These are phyloP conservation scores for Muscicapa adusta DNA, from an alignment of 2,113 vertebrate genomes.

Conservation along the genomic window DNA sequence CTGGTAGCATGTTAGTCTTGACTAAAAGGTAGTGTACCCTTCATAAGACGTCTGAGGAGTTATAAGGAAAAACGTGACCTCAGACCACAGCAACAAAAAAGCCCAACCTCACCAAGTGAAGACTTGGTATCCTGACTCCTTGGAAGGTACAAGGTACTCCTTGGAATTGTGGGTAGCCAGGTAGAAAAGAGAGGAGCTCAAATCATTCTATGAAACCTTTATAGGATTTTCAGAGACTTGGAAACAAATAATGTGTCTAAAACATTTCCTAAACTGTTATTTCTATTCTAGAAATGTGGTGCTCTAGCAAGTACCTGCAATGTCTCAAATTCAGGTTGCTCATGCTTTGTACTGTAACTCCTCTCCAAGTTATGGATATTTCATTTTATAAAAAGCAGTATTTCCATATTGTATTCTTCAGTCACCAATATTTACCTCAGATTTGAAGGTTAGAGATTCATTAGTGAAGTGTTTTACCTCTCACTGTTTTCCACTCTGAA, in stretches of 20 bases:
- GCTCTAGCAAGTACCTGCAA: background rate
- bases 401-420: background rate
- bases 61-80: background rate
- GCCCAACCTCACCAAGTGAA: background rate
- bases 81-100: background rate
- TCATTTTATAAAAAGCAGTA: background rate
- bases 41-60: background rate
- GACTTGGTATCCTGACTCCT: background rate
- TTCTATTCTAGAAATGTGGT: background rate
- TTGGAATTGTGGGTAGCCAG: background rate
- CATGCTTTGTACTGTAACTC: background rate
- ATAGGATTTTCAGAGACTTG: background rate
- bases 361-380: background rate
- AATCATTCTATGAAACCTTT: rapidly evolving
- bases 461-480: background rate
- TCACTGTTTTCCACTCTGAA: background rate
- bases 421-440: background rate
- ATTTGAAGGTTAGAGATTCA: background rate
- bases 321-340: background rate
- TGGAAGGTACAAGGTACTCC: background rate
- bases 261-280: background rate
- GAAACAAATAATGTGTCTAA: background rate
- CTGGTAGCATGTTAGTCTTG: background rate
- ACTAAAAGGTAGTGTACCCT: background rate
- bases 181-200: background rate